These are phyloP conservation scores for Meteorus cinctellus DNA, from an alignment of 2,888 invertebrate species.

Conservation along the genomic window DNA sequence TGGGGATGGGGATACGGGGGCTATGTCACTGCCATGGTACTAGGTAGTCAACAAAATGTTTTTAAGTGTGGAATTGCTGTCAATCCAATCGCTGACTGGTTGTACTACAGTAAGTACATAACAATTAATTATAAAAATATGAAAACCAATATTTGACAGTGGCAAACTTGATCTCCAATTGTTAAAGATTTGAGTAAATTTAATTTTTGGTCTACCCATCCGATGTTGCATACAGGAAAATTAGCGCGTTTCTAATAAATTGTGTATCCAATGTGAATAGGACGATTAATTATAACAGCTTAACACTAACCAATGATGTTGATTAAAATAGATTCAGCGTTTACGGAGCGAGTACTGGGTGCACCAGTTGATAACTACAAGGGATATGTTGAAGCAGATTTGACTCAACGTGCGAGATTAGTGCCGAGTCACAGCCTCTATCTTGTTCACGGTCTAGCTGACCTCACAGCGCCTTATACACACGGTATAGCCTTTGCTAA, in stretches of 20 bases:
- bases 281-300: too few species aligned
- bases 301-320: not conserved
- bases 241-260: too few species aligned
- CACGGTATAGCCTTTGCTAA: slow-evolving; percentile 93
- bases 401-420: slow-evolving; percentile 89
- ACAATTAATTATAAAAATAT: not conserved
- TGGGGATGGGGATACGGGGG: slow-evolving; percentile 99
- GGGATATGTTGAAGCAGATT: slow-evolving; percentile 93
- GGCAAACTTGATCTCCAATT: too few species aligned
- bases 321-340: slow-evolving; percentile 87
- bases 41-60: slow-evolving; percentile 87
- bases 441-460: slow-evolving; percentile 94
- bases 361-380: slow-evolving; percentile 90
- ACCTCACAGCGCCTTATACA: slow-evolving; percentile 94
- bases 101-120: slow-evolving; percentile 91
- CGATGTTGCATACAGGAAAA: too few species aligned
- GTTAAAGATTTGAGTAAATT: too few species aligned
- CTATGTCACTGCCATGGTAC: slow-evolving; percentile 93
- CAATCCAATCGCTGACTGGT: slow-evolving; percentile 96
- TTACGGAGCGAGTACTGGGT: slow-evolving; percentile 95
- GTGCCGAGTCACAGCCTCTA: slow-evolving; percentile 92
- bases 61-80: slow-evolving; percentile 96
- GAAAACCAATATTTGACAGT: too few species aligned
- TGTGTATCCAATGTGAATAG: too few species aligned
- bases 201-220: too few species aligned